A percentile compares a stretch with the other conserved stretches of the same genome.
Evolutionary conservation across 2,797 vertebrate genomes (phyloP).

Genomic region (Sebastes minor): DNA sequence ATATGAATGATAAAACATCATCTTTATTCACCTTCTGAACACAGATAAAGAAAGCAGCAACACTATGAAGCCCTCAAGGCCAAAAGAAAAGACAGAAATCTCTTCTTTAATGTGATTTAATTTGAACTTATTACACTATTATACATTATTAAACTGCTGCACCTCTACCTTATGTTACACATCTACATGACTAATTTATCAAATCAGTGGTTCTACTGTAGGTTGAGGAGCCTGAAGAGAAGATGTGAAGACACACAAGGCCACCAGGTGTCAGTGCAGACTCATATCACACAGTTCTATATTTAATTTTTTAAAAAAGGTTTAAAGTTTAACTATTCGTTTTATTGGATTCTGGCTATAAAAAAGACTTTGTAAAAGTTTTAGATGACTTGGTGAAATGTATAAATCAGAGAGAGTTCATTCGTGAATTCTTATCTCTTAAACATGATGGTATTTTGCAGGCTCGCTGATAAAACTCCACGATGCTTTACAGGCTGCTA

Average conservation of each 20-base stretch:
- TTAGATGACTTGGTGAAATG: not conserved
- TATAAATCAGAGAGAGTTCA: not conserved
- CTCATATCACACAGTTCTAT: not conserved
- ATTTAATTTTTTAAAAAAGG: not conserved
- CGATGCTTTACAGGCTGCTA: not conserved
- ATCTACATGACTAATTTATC: not conserved
- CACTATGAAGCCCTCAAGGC: no score
- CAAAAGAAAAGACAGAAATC: no score
- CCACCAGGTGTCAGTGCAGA: slow-evolving; percentile 67
- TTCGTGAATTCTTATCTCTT: not conserved
- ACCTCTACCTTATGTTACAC: not conserved
- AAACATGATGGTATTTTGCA: slow-evolving; percentile 10
- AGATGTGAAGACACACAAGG: not conserved
- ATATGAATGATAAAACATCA: no score
- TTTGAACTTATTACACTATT: not conserved
- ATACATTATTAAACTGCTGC: not conserved
- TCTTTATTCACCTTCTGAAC: not conserved
- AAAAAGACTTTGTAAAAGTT: not conserved
- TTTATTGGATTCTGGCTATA: not conserved
- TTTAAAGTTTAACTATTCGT: not conserved
- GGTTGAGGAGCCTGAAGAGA: not conserved
- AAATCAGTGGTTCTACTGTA: not conserved
- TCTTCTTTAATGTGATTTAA: not conserved
- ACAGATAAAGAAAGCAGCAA: no score
- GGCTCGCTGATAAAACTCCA: slow-evolving; percentile 15